Evolutionary conservation across 2,888 invertebrate species (phyloP), one percentile per base, ranked within the genome.

Genomic region (Himalopsyche anomala): DNA sequence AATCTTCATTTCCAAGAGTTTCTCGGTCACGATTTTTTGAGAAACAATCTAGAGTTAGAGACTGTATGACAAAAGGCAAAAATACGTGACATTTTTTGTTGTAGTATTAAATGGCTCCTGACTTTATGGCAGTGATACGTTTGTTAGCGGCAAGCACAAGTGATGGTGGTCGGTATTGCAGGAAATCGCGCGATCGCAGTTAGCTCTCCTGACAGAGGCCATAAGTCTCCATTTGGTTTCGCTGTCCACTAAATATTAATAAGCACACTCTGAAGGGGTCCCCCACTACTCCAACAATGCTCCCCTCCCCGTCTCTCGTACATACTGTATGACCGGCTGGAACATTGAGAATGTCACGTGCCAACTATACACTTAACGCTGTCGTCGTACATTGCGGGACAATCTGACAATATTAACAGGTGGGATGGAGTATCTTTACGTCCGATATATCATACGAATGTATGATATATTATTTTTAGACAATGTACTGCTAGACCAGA

Each of bases 181-280:
- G 80, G 28, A 42, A 40, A n/a, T 17, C 8, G 28, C 81, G n/a
- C 54, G 45, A 28, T 28, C 51, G 51, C 81, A 51, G 36, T 81
- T 62, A 19, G 54, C 54, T 51, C 51, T 17, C 19, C 38, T 45
- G 62, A 82, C 82, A 80, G 38, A 28, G 83, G 79, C 85, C 15
- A 87, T 87, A 87, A 85, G 82, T 87, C 85, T 85, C 83, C 69
- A 87, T 87, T 87, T 85, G 81, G 82, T 45, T 28, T 38, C 56
- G 84, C 83, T 82, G 51, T 51, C 83, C 83, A 83, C 85, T 87
- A 87, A 87, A 87, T 87, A 87, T 87, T 87, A 87, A 87, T 87
- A 85, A 87, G 83, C 82, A 19, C 15, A 38, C 80, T 42, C 80
- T 42, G 51, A n/a, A 45, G 81, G 45, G 28, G 81, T 19, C 17